Base-by-base conservation (phyloP, 2,888 invertebrate genomes). In the Byasa hedistus region DNA sequence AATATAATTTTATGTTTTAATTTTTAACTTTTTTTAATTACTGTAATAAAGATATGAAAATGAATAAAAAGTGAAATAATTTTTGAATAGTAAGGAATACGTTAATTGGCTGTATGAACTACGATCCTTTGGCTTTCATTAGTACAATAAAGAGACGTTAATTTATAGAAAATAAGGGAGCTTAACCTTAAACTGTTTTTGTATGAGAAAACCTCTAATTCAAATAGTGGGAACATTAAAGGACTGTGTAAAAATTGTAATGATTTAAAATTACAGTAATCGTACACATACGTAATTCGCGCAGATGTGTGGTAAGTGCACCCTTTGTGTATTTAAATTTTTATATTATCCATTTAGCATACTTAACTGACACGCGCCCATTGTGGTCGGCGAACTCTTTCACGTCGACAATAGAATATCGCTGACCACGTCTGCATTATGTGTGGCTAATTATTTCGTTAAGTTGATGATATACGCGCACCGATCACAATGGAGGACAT, bases 381-480 rank as follows among this genome's bases (percentile, higher is more conserved):
- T 86, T 88, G 85, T 87, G 75, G 74, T 2, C 73, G 72, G 73
- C 78, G 83, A 82, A 83, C 80, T 79, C 78, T 84, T 81, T 79
- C 78, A 76, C 69, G 70, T 69, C 71, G 77, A 88, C 84, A 88
- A 87, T 82, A 68, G 69, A 58, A 77, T 69, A 79, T 81, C 74
- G 73, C 71, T 85, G 85, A 81, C 85, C 84, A 82, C 82, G 82
- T 83, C 79, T 79, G 79, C 79, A 80, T 81, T 81, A 79, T 78
- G 51, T 51, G 73, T 77, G 72, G 70, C 82, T 85, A 87, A 88
- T 89, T 88, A 88, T 87, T 86, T 82, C 74, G 83, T 87, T 89
- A 87, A 83, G 81, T 83, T 87, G 86, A 87, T 86, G 81, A 84
- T 79, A 79, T 76, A 82, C 77, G 76, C 73, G 70, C 73, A 71